These are phyloP conservation scores for Xenopus laevis DNA, from an alignment of 2,113 vertebrate genomes.

Conservation along the genomic window DNA sequence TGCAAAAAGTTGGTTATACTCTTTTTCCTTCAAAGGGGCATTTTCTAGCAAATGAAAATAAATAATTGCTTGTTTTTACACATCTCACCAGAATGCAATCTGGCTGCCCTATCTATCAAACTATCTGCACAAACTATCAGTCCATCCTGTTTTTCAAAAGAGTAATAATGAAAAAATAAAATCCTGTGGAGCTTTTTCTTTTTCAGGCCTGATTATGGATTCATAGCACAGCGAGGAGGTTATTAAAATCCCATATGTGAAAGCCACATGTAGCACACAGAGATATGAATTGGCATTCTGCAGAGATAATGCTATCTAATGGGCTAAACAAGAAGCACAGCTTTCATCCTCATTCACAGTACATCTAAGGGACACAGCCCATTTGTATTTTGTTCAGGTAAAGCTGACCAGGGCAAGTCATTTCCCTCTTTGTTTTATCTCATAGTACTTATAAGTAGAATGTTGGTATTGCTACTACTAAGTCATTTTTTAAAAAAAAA, in stretches of 20 bases:
- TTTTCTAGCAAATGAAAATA: no score
- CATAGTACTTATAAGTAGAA: background rate
- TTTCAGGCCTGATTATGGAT: conserved; percentile 67
- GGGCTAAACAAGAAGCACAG: conserved; percentile 64
- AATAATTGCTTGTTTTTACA: no score
- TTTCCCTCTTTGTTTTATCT: conserved; percentile 20
- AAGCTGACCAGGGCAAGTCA: conserved; percentile 45
- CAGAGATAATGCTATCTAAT: conserved; percentile 75
- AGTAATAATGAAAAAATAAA: conserved; percentile 71
- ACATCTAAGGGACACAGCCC: conserved; percentile 59
- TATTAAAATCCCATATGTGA: conserved; percentile 79
- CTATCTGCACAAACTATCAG: conserved; percentile 8
- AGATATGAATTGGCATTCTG: conserved; percentile 73
- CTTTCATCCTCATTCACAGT: conserved; percentile 59
- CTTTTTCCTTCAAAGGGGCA: no score
- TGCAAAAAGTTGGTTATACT: no score
- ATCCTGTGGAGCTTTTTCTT: conserved; percentile 64
- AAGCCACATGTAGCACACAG: conserved; percentile 65
- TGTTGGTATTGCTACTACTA: no score
- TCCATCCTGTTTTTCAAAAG: conserved; percentile 57
- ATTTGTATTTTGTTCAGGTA: conserved; percentile 47
- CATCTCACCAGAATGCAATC: background rate
- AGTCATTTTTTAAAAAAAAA: no score
- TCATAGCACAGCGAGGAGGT: conserved; percentile 72
- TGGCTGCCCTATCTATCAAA: conserved; percentile 18